Evolutionary conservation across 2,797 vertebrate species (phyloP).

Genomic region (Crocodylus rhombifer): DNA sequence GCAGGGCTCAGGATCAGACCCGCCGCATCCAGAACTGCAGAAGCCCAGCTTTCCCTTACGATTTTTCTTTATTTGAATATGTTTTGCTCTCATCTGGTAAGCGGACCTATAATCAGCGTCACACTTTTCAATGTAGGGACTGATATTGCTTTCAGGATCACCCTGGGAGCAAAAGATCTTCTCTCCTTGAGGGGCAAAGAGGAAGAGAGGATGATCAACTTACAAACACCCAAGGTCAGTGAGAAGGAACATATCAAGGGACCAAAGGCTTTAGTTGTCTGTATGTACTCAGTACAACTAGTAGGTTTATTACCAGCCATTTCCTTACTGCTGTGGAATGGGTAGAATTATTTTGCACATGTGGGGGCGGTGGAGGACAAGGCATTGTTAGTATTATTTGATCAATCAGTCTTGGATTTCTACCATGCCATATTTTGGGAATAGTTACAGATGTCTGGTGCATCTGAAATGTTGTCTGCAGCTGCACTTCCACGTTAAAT

Average conservation of each 20-base stretch:
- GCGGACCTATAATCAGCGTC: not conserved
- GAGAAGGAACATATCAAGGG: constrained; percentile 25
- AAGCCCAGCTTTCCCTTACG: too few relatives aligned
- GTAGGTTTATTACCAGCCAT: not conserved
- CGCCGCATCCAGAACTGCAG: not conserved
- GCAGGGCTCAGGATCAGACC: not conserved
- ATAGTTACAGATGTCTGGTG: not conserved
- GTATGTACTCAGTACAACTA: constrained; percentile 44
- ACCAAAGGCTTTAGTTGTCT: constrained; percentile 14
- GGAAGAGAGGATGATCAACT: constrained; percentile 33
- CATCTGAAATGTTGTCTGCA: constrained; percentile 31
- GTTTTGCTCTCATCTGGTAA: not conserved
- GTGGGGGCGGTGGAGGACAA: not conserved
- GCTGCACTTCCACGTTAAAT: not conserved
- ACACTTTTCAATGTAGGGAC: not conserved
- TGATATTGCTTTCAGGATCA: not conserved
- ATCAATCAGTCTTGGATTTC: not conserved
- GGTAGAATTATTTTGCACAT: not conserved
- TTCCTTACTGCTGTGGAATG: not conserved
- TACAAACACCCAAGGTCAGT: constrained; percentile 44
- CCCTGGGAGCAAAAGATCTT: not conserved
- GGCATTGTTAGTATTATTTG: not conserved
- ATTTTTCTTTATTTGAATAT: not conserved
- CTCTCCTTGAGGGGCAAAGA: rapidly evolving
- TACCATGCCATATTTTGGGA: not conserved